Evolutionary conservation across 1,140 invertebrate species (phyloP), one percentile per base, ranked within the genome.

Genomic region (Euura lappo): DNA sequence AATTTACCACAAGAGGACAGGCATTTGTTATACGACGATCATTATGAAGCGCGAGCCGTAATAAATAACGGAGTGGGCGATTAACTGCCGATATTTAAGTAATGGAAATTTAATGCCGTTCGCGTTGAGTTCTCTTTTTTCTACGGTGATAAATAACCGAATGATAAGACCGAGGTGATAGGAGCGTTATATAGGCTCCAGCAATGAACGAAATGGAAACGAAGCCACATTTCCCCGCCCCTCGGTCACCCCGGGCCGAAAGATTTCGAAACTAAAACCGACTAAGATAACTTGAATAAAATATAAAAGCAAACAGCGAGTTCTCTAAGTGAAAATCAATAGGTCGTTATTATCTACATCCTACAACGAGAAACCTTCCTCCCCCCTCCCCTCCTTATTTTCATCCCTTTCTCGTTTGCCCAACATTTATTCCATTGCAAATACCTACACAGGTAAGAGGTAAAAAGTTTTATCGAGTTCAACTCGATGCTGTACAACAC

Each of bases 271-370:
- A 60, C 51, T 60, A 60, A 60, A n/a, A 60, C 51, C 51, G 51
- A 60, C 51, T 60, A 60, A 60, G 51, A 60, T 60, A 60, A 60
- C 51, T 60, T 60, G 51, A 60, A 60, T 60, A 60, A 60, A 60
- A 60, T 60, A 60, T 60, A 60, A 60, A 60, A 60, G 51, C 51
- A 60, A 60, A 60, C 51, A 60, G 51, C 51, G 51, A 60, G 8
- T 60, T 60, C 51, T 60, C 51, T 60, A 60, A 60, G 51, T 60
- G 51, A 60, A 60, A 60, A 60, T 60, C 51, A n/a, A 60, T 60
- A 60, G 51, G 51, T 60, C 51, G 51, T 60, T 60, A 60, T 60
- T 60, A 60, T n/a, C 51, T n/a, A 60, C 51, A n/a, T 60, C 51
- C 51, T 60, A 28, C 51, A 11, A 60, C 51, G 51, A 8, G 28